Base-by-base conservation (phyloP, 2,797 vertebrate species). In the Numenius phaeopus region DNA sequence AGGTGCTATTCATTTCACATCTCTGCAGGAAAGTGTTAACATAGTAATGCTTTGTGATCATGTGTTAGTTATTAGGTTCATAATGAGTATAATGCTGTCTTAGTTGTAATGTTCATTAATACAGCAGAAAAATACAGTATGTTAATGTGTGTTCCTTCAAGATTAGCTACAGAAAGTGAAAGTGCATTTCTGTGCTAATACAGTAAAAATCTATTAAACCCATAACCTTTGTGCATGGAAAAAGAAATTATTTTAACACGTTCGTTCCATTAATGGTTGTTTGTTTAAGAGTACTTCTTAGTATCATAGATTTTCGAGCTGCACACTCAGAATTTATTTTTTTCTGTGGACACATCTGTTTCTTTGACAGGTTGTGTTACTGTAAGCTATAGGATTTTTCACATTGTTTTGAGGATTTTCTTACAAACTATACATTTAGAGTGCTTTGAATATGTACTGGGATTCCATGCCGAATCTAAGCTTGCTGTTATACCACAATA, bases 201-300 rank as follows among this genome's bases (percentile, higher is more conserved):
- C 90, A 84, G 89, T 89, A 97, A 98, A 98, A 96, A 97, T 98
- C 95, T 97, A 97, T 97, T 97, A 91, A 98, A 96, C 47, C 14
- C 42, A 59, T 96, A 97, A 96, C 83, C 89, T 97, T 84, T 97
- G 79, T 91, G 94, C 96, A 91, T 81, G 64, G 91, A 98, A 97
- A 94, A 94, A 96, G 59, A 78, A 96, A 96, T 96, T 92, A 95
- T 98, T 98, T 97, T 98, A 97, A 97, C 52, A 90, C 72, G 55
- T 97, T 96, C 92, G 67, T 95, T 93, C 95, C 94, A 91, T 97
- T 96, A 97, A 98, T 94, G 77, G 55, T 89, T 97, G 86, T 94
- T 97, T 96, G 76, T 95, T 95, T 89, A 83, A 88, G 78, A 94
- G 29, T 10, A 16, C 61, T 96, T 92, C 79, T 72, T 86, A 84